Conservation (phyloP, 2,113 vertebrate species). For the Elaphurus davidianus region DNA sequence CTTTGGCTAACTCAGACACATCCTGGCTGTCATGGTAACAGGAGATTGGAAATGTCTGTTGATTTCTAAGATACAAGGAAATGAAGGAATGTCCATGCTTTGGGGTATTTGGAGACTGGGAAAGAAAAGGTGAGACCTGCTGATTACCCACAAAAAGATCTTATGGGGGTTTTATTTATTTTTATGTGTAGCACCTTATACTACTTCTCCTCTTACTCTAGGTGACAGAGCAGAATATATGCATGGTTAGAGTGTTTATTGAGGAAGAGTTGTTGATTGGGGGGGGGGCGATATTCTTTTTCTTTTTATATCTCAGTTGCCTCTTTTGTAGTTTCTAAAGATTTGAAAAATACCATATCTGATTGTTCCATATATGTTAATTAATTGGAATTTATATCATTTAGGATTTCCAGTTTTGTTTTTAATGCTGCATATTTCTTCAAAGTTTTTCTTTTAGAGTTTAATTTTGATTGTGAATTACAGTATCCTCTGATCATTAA, state of each 20-base stretch:
- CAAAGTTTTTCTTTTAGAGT: not conserved
- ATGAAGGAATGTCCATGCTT: not conserved
- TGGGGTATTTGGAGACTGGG: not conserved
- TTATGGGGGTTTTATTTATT: not conserved
- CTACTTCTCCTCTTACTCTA: not conserved
- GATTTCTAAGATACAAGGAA: not conserved
- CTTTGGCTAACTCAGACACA: not conserved
- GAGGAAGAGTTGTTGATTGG: not conserved
- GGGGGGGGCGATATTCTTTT: not conserved
- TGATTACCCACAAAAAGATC: not conserved
- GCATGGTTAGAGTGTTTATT: not conserved
- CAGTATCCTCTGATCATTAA: not conserved
- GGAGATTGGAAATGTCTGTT: not conserved
- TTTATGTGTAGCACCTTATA: not conserved
- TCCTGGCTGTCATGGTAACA: not conserved
- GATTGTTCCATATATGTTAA: not conserved
- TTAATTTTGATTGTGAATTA: not conserved
- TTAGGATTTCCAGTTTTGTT: not conserved
- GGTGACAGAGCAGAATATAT: not conserved
- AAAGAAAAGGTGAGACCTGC: not conserved
- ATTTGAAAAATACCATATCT: not conserved
- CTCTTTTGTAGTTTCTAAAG: not conserved
- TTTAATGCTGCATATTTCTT: not conserved
- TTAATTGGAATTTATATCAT: not conserved
- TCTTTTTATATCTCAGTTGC: not conserved